Percentiles rank a stretch among this genome's conserved stretches.
Evolutionary conservation across 1,140 invertebrate genomes (phyloP).

Genomic region (Ctenoplectra terminalis): DNA sequence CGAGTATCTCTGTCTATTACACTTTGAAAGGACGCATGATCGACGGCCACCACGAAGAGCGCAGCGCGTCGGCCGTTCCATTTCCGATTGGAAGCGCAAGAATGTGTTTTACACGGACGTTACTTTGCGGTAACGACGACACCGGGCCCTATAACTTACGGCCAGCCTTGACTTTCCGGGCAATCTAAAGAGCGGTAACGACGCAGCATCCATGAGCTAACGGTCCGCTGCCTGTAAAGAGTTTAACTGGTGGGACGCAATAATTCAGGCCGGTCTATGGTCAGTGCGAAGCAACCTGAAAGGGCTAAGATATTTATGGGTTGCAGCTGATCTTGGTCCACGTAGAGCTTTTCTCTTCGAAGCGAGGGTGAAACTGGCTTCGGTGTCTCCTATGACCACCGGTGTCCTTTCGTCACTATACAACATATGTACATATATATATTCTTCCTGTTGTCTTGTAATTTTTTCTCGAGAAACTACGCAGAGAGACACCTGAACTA

Average conservation of each 20-base stretch:
- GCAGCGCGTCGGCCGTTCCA: background rate
- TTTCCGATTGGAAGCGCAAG: slow-evolving; percentile 42
- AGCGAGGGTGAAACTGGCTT: background rate
- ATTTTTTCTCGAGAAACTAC: background rate
- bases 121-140: slow-evolving; percentile 40
- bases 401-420: background rate
- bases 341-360: slow-evolving; percentile 8
- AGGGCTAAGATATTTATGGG: slow-evolving; percentile 68
- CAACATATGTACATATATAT: background rate
- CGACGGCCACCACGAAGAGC: background rate
- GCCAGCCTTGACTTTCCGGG: slow-evolving; percentile 32
- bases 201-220: slow-evolving; percentile 46
- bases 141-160: slow-evolving; percentile 60
- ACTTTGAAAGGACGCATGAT: background rate
- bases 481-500: background rate
- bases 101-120: slow-evolving; percentile 39
- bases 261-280: slow-evolving; percentile 64
- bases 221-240: slow-evolving; percentile 61
- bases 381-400: slow-evolving; percentile 4
- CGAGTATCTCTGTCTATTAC: background rate
- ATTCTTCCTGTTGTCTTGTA: background rate
- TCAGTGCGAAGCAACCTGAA: slow-evolving; percentile 50
- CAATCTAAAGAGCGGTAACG: slow-evolving; percentile 53
- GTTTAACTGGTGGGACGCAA: slow-evolving; percentile 63
- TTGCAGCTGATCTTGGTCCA: slow-evolving; percentile 54